Base-by-base conservation (phyloP, 2,113 vertebrate genomes). In the Gymnarchus niloticus region DNA sequence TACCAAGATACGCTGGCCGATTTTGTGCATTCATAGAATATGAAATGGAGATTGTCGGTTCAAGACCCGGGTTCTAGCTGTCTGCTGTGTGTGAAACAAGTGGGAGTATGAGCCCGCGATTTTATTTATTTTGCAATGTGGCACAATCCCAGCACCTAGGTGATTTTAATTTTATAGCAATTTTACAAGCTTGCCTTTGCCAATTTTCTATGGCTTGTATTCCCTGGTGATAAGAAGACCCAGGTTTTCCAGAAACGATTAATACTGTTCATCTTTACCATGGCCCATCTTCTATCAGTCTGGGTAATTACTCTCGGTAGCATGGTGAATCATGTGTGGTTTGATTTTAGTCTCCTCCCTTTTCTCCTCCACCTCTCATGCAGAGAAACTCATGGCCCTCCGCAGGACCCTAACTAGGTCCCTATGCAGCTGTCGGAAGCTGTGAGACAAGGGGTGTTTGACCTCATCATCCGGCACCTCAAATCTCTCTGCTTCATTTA, bases 401-500 rank as follows among this genome's bases (percentile, higher is more conserved):
- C 86, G 65, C 23, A 10, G 44, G 76, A 12, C 6, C 23, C 2
- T 17, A 78, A n/a, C 86, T 81, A 81, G 87, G 86, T 85, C 73
- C 51, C 61, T 83, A 54, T 44, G 78, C 49, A 28, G n/a, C 37
- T 76, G 17, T 51, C 81, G 44, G 48, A 56, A 78, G 21, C 54
- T 65, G 78, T 28, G 65, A 89, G 0, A 56, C 83, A 56, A 54
- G n/a, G 9, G 25, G 1, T n/a, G n/a, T n/a, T 83, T 61, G 51
- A 85, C n/a, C 17, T 81, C 57, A 21, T 25, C 14, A 6, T 28
- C 81, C 83, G 87, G 83, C 85, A 85, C 89, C 90, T 91, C 85
- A 85, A 91, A 93, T 91, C 91, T 89, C 88, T 88, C 87, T 83
- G 92, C 91, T 90, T 92, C 88, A 90, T 88, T 90, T 83, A 28